A percentile compares a stretch with the other conserved stretches of the same genome.
phyloP scores from a whole-genome alignment of 2,888 invertebrate genomes.

The Lydus trimaculatus region DNA sequence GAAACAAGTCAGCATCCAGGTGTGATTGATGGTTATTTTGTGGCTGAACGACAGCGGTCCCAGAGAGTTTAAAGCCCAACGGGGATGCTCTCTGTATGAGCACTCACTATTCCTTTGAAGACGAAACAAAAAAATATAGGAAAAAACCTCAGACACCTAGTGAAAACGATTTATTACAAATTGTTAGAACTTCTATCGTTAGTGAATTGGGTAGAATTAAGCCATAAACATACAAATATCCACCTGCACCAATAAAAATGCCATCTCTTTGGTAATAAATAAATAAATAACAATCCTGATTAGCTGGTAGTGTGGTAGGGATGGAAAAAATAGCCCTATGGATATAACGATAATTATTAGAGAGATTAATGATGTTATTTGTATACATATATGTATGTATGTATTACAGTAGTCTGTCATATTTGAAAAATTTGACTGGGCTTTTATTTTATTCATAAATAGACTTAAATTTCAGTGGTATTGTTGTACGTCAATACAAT shows the following conservation, averaged over 20 bases:
- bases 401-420: background rate
- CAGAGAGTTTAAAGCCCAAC: background rate
- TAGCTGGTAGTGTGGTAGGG: background rate
- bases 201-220: background rate
- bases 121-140: background rate
- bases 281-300: background rate
- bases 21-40: slow-evolving; percentile 7
- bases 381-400: background rate
- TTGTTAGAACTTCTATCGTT: background rate
- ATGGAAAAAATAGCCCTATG: background rate
- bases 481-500: background rate
- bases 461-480: background rate
- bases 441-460: background rate
- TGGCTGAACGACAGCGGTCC: background rate
- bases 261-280: background rate
- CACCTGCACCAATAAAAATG: background rate
- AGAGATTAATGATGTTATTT: background rate
- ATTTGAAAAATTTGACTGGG: background rate
- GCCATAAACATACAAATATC: background rate
- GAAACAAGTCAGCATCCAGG: slow-evolving; percentile 23
- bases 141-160: background rate
- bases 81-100: background rate
- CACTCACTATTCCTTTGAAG: background rate
- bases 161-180: slow-evolving; percentile 4
- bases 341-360: background rate